A percentile compares a stretch with the other conserved stretches of the same genome.
Conservation (phyloP, 2,797 vertebrate genomes). For the Xenops minutus region DNA sequence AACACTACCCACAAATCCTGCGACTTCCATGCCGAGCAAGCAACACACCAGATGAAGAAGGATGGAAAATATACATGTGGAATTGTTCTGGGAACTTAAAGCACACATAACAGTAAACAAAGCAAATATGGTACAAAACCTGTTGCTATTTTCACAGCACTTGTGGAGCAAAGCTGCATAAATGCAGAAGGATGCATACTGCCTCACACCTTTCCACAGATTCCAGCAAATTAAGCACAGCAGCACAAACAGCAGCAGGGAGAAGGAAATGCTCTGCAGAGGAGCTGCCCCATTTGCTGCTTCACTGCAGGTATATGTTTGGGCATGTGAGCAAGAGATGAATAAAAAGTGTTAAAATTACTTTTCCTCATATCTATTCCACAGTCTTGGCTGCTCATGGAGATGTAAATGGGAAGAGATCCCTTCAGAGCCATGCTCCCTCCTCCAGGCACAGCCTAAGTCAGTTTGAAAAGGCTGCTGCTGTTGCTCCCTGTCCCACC, state of each 20-base stretch:
- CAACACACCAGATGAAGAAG: slow-evolving; percentile 66
- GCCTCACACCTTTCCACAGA: slow-evolving; percentile 42
- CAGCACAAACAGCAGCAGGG: slow-evolving; percentile 56
- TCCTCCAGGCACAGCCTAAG: neutral
- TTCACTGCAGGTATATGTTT: neutral
- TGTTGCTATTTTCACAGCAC: slow-evolving; percentile 68
- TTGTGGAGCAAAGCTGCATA: slow-evolving; percentile 42
- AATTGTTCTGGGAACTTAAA: slow-evolving; percentile 68
- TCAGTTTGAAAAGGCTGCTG: neutral
- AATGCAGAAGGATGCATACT: slow-evolving; percentile 16
- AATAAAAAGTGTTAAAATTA: neutral
- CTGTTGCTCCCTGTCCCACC: neutral
- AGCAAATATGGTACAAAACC: slow-evolving; percentile 67
- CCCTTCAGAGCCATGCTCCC: neutral
- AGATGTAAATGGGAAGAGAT: neutral
- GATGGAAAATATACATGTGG: slow-evolving; percentile 69
- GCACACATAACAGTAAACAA: slow-evolving; percentile 67
- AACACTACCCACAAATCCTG: slow-evolving; percentile 60
- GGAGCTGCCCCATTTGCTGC: neutral
- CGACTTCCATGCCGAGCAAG: slow-evolving; percentile 32
- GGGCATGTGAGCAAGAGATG: neutral
- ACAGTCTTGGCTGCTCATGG: neutral
- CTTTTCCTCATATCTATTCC: neutral
- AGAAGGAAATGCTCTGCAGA: neutral
- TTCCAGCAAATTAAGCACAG: slow-evolving; percentile 43